Evolutionary conservation across 2,113 vertebrate species (phyloP).

Genomic region (Opisthocomus hoazin): DNA sequence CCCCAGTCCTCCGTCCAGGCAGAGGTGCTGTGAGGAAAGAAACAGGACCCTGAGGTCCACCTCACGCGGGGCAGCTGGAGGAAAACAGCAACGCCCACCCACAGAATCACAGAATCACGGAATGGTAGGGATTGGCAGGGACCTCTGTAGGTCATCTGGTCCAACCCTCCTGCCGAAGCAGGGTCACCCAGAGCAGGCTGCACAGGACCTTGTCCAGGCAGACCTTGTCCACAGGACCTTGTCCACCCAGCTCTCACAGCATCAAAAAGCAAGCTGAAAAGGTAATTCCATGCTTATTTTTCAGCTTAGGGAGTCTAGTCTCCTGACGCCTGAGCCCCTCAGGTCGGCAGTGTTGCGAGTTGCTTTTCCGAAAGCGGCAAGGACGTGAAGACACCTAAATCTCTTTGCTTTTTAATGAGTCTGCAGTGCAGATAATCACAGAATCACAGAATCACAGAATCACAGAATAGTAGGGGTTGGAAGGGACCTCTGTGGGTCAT

Average conservation of each 20-base stretch:
- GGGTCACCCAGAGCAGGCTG: no score
- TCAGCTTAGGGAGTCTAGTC: not conserved
- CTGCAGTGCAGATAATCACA: not conserved
- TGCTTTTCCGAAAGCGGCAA: not conserved
- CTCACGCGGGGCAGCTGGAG: not conserved
- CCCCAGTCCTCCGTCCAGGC: no score
- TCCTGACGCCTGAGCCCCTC: not conserved
- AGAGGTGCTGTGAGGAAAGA: not conserved
- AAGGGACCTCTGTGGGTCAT: no score
- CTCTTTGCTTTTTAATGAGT: not conserved
- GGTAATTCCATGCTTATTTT: not conserved
- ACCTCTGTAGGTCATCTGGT: no score
- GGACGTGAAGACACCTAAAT: not conserved
- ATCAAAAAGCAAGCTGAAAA: not conserved
- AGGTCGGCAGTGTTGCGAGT: rapidly evolving
- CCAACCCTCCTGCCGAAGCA: no score
- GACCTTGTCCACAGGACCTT: no score
- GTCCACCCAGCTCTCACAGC: not conserved
- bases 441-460: no score
- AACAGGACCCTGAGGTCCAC: not conserved
- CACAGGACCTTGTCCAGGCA: no score
- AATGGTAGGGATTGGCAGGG: no score
- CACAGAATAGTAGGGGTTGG: no score
- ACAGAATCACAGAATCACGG: no score
- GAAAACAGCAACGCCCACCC: not conserved